Evolutionary conservation across 2,797 vertebrate species (phyloP).

Genomic region (Bradypodion pumilum): DNA sequence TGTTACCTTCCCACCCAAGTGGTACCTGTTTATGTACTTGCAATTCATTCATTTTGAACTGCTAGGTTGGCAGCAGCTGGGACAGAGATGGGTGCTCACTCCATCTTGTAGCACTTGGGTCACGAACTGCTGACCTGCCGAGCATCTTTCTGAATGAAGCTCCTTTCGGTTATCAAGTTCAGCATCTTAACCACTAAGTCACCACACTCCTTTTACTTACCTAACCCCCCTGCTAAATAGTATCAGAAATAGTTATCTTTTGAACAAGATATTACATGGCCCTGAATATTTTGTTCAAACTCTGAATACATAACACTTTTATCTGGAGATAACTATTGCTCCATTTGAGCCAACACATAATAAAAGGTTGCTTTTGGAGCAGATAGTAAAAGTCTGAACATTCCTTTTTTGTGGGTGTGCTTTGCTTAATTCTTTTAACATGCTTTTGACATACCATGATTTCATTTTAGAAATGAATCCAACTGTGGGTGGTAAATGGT

Average conservation of each 20-base stretch:
- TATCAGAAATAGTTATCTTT: not conserved
- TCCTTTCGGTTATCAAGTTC: too few relatives aligned
- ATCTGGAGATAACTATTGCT: conserved; percentile 22
- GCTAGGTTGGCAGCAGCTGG: too few relatives aligned
- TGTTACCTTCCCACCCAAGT: too few relatives aligned
- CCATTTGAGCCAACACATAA: conserved; percentile 31
- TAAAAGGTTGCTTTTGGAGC: conserved; percentile 43
- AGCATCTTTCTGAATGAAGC: too few relatives aligned
- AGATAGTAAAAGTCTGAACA: conserved; percentile 44
- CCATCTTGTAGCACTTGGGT: too few relatives aligned
- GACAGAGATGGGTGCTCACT: too few relatives aligned
- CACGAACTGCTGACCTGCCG: too few relatives aligned
- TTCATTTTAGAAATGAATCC: conserved; percentile 52
- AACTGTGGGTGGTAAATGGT: conserved; percentile 65
- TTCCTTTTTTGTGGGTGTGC: conserved; percentile 47
- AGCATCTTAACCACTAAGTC: too few relatives aligned
- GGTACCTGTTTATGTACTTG: too few relatives aligned
- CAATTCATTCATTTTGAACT: too few relatives aligned
- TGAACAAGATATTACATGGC: conserved; percentile 5
- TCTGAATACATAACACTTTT: conserved; percentile 9
- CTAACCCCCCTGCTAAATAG: not conserved
- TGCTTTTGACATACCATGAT: conserved; percentile 43
- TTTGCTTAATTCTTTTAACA: conserved; percentile 57
- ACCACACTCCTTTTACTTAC: too few relatives aligned
- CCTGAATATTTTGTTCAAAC: not conserved